Base-by-base conservation (phyloP, 35 echinoderm and acorn worm genomes). In the Apostichopus californicus region DNA sequence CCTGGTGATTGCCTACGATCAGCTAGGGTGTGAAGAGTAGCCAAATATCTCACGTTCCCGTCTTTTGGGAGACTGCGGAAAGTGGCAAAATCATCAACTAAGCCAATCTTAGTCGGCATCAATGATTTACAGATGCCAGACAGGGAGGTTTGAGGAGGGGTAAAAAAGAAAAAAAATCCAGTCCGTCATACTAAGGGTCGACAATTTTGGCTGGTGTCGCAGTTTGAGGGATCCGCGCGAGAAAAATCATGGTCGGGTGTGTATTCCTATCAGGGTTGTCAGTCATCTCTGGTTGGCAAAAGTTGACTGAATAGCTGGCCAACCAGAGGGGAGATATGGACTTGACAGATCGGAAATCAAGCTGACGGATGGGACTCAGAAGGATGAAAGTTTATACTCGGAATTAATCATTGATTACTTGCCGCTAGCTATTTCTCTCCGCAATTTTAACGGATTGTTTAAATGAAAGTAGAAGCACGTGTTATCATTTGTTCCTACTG, bases 51-150 rank as follows among this genome's bases (percentile, higher is more conserved):
- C 89, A 79, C 89, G 9, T 91, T 73, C 9, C 13, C 77, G 86
- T 89, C 86, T 91, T 57, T 28, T n/a, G 89, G 71, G 89, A 91
- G 89, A 91, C 53, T 77, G 89, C 14, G 7, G 56, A 78, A 78
- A 91, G 89, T 91, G 89, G 53, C 89, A 79, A 79, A 91, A 91
- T 91, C 89, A 91, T 91, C 89, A 79, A 73, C 77, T 91, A 58
- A 78, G 17, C 89, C 89, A 91, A 91, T 91, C 89, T 91, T 79
- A 54, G 72, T 73, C 26, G 73, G 72, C 77, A 91, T 91, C 73
- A 91, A 91, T 91, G 89, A 91, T 91, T 91, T 60, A 91, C 89
- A 57, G 54, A 54, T 77, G 77, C 77, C 89, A 91, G 77, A 59
- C 55, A 28, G 71, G 72, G 89, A 79, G 77, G 89, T 66, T 66